Percentiles rank a stretch among this genome's conserved stretches.
These are phyloP conservation scores for Tribolium castaneum DNA, from an alignment of 1,140 invertebrate species.

Conservation along the genomic window DNA sequence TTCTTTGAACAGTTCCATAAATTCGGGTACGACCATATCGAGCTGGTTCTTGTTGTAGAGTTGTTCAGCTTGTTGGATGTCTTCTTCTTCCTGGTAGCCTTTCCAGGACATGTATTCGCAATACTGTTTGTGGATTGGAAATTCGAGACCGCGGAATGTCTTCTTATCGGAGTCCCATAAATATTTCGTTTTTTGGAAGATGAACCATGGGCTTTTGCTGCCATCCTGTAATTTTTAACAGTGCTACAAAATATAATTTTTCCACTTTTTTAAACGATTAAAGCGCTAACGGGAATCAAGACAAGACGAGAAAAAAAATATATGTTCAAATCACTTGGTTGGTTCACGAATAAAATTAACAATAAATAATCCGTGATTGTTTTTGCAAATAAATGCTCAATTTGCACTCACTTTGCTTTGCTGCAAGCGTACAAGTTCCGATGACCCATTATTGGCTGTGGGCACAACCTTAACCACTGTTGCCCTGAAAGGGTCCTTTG, in stretches of 20 bases:
- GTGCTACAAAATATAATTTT: too few species aligned
- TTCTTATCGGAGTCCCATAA: slow-evolving; percentile 86
- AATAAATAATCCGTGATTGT: too few species aligned
- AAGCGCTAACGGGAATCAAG: too few species aligned
- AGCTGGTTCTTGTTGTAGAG: slow-evolving; percentile 92
- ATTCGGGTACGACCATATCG: slow-evolving; percentile 91
- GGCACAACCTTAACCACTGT: slow-evolving; percentile 94
- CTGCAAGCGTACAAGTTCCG: slow-evolving; percentile 90
- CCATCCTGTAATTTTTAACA: slow-evolving; percentile 22
- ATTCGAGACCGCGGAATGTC: slow-evolving; percentile 82
- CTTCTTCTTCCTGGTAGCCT: slow-evolving; percentile 86
- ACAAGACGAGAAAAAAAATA: too few species aligned
- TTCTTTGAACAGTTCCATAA: slow-evolving; percentile 96
- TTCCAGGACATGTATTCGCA: slow-evolving; percentile 86
- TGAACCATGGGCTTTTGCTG: slow-evolving; percentile 77
- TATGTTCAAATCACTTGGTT: too few species aligned
- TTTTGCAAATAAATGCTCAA: background rate
- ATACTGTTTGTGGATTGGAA: slow-evolving; percentile 80
- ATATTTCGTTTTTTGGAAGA: slow-evolving; percentile 98
- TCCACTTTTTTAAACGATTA: too few species aligned
- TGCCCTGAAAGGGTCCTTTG: slow-evolving; percentile 79
- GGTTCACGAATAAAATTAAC: too few species aligned
- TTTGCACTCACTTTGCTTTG: slow-evolving; percentile 67
- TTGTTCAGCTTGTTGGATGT: slow-evolving; percentile 78
- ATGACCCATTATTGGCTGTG: slow-evolving; percentile 96